A percentile compares a stretch with the other conserved stretches of the same genome.
phyloP scores from a whole-genome alignment of 2,113 vertebrate species.

The Mus pahari region DNA sequence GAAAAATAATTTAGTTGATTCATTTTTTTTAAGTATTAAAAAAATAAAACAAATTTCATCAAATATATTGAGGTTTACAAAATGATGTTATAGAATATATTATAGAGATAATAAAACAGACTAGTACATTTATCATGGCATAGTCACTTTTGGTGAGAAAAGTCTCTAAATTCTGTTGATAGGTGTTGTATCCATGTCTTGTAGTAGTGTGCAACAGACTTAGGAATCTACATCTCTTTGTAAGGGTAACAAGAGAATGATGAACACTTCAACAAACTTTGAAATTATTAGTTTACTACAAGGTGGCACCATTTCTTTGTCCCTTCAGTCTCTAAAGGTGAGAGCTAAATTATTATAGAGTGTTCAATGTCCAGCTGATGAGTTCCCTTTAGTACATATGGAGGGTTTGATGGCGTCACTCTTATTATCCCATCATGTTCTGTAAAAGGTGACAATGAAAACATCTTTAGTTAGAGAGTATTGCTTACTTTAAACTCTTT shows the following conservation, averaged over 20 bases:
- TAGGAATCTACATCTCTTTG: neutral
- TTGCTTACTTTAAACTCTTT: slow-evolving; percentile 40
- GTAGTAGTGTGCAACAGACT: neutral
- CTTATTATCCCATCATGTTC: neutral
- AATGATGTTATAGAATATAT: neutral
- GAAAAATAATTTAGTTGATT: neutral
- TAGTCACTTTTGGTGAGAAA: neutral
- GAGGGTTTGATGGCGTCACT: neutral
- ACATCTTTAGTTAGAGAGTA: neutral
- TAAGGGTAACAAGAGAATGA: neutral
- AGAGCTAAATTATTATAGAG: neutral
- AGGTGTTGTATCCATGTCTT: neutral
- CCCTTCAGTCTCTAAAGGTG: neutral
- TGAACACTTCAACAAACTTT: neutral
- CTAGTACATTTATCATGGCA: neutral
- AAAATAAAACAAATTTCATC: neutral
- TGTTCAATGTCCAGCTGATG: neutral
- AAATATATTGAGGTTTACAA: neutral
- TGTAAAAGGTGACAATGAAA: slow-evolving; percentile 23
- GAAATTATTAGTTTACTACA: slow-evolving; percentile 26
- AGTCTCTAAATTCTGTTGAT: neutral
- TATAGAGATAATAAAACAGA: neutral
- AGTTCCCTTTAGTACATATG: neutral
- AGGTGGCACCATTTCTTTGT: slow-evolving; percentile 15
- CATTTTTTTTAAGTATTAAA: neutral